Base-by-base conservation (phyloP, 2,113 vertebrate genomes). In the Ammodytes marinus region DNA sequence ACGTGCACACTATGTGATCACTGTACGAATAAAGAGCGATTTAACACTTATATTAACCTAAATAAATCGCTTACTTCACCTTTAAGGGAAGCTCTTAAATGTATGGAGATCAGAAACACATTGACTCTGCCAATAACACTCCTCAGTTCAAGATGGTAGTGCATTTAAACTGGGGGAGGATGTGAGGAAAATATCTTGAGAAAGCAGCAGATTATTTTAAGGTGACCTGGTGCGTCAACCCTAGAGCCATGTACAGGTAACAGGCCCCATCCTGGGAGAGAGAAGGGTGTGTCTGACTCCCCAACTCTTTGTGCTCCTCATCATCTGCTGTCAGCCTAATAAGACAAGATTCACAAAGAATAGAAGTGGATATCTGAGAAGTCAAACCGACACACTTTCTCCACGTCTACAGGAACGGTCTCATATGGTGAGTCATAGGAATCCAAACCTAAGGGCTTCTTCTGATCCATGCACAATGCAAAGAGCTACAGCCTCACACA, bases 381-480 rank as follows among this genome's bases (percentile, higher is more conserved):
- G 49, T 43, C 46, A 69, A 69, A 60, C 60, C 0, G 37, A 39
- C 8, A 43, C 35, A 72, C 60, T 86, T 64, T 79, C 68, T 52
- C 5, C 39, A 47, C 55, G 37, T 58, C 1, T 11, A 42, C 4
- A 14, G 27, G 58, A 57, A 63, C 8, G 6, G 70, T 79, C 53
- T 76, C 57, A 14, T 45, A 15, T 27, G 12, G 57, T 86, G 83
- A 86, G 80, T 88, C 80, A 72, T 69, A 78, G 77, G 59, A 60
- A 78, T 4, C 8, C 13, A 69, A 10, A 72, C 80, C 88, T 45
- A 1, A 63, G 76, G 85, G 88, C 79, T 70, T 47, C 19, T 66
- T 61, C 82, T 55, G 72, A 74, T 75, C 45, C 1, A 63, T 17
- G 4, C 71, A 74, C 79, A 85, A 63, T 63, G 59, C 75, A 73